phyloP scores from a whole-genome alignment of 92 coral and sea anemone species.

The Palythoa grandiflora region DNA sequence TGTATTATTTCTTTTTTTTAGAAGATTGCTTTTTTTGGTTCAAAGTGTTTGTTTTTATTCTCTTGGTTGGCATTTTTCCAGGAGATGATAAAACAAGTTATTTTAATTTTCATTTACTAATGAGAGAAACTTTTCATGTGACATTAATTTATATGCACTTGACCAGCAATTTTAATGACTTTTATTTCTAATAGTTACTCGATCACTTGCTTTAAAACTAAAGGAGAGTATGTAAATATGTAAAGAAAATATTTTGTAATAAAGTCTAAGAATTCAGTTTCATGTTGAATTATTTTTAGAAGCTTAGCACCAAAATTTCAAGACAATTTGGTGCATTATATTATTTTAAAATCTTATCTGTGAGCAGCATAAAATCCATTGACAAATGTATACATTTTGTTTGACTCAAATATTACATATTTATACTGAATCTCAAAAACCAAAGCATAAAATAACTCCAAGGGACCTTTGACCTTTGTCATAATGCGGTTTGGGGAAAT shows the following conservation, averaged over 20 bases:
- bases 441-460: too few relatives aligned
- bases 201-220: not conserved
- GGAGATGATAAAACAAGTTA: not conserved
- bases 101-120: conserved; percentile 1
- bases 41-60: not conserved
- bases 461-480: too few relatives aligned
- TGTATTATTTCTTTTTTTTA: not conserved
- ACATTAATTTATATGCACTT: not conserved
- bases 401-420: too few relatives aligned
- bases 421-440: too few relatives aligned
- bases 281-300: not conserved
- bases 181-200: not conserved
- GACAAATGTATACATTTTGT: too few relatives aligned
- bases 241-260: conserved; percentile 44
- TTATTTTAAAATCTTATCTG: too few relatives aligned
- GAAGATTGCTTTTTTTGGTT: not conserved
- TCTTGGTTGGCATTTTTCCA: not conserved
- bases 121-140: not conserved
- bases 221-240: conserved; percentile 49
- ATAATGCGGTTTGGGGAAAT: too few relatives aligned
- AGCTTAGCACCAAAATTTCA: not conserved
- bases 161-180: not conserved
- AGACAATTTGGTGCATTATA: too few relatives aligned
- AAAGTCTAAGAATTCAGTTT: conserved; percentile 12
- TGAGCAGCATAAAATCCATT: too few relatives aligned